Conservation (phyloP, 2,888 invertebrate species). For the Lepetodrilus schrolli region DNA sequence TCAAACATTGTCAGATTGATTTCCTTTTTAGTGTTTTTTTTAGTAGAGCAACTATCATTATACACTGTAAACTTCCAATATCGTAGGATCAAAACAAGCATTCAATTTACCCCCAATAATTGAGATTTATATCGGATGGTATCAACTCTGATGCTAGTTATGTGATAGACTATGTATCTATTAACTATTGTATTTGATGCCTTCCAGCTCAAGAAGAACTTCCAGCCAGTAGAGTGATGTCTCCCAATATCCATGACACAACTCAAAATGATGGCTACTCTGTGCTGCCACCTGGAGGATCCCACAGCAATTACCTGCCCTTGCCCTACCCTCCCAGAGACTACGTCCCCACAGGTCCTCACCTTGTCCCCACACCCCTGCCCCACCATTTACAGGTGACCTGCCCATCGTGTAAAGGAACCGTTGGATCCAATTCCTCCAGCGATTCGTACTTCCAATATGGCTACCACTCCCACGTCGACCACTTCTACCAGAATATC, state of each 20-base stretch:
- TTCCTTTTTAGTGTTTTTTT: too few species aligned
- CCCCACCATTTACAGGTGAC: conserved; percentile 28
- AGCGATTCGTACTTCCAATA: not conserved
- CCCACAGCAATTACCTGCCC: conserved; percentile 21
- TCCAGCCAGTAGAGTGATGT: not conserved
- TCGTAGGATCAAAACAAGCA: too few species aligned
- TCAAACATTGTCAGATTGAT: too few species aligned
- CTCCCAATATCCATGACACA: not conserved
- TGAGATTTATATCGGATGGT: too few species aligned
- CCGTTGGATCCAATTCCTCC: conserved; percentile 44
- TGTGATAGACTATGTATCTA: too few species aligned
- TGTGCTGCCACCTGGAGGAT: conserved; percentile 18
- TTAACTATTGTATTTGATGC: not conserved
- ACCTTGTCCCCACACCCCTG: not conserved
- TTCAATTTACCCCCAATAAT: too few species aligned
- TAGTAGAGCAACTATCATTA: too few species aligned
- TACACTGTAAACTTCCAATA: too few species aligned
- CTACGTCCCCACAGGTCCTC: conserved; percentile 28
- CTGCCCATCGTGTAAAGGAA: conserved; percentile 59
- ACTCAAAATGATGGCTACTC: conserved; percentile 25
- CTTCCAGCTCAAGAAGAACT: conserved; percentile 35
- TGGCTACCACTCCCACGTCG: not conserved
- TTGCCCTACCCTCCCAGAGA: conserved; percentile 19
- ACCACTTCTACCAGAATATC: conserved; percentile 27
- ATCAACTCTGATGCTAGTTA: too few species aligned